A percentile compares a stretch with the other conserved stretches of the same genome.
Evolutionary conservation across 2,797 vertebrate species (phyloP).

Genomic region (Falco berigora): DNA sequence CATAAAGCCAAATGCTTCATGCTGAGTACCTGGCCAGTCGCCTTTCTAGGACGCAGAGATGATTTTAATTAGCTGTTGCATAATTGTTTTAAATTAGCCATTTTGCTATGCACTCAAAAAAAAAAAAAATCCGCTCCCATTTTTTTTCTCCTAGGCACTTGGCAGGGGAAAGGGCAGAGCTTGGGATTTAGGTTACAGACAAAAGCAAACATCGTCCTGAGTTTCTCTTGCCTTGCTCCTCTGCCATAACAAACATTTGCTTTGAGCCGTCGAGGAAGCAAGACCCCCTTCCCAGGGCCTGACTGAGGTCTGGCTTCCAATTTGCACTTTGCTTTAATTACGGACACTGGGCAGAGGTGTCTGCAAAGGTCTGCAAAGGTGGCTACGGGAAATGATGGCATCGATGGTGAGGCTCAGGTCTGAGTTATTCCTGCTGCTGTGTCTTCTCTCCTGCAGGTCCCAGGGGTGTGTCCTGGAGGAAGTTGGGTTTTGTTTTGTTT

Average conservation of each 20-base stretch:
- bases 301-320: not conserved
- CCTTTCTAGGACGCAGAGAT: conserved; percentile 61
- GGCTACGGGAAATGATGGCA: not conserved
- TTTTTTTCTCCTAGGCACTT: conserved; percentile 7
- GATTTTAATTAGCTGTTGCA: conserved; percentile 71
- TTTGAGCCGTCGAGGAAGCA: not conserved
- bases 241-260: not conserved
- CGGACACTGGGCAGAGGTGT: not conserved
- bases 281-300: not conserved
- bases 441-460: not conserved
- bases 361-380: not conserved
- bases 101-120: conserved; percentile 26
- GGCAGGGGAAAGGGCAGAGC: not conserved
- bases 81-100: conserved; percentile 74
- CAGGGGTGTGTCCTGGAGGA: not conserved
- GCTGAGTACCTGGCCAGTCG: conserved; percentile 56
- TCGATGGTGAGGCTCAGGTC: not conserved
- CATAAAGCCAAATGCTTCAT: not conserved
- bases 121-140: not conserved
- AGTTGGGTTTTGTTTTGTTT: not conserved
- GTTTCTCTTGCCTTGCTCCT: not conserved
- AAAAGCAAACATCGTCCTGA: not conserved
- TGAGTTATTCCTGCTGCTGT: not conserved
- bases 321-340: not conserved
- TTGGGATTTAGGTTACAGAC: not conserved